A percentile compares a stretch with the other conserved stretches of the same genome.
Evolutionary conservation across 1,140 invertebrate species (phyloP).

Genomic region (Penaeus indicus): DNA sequence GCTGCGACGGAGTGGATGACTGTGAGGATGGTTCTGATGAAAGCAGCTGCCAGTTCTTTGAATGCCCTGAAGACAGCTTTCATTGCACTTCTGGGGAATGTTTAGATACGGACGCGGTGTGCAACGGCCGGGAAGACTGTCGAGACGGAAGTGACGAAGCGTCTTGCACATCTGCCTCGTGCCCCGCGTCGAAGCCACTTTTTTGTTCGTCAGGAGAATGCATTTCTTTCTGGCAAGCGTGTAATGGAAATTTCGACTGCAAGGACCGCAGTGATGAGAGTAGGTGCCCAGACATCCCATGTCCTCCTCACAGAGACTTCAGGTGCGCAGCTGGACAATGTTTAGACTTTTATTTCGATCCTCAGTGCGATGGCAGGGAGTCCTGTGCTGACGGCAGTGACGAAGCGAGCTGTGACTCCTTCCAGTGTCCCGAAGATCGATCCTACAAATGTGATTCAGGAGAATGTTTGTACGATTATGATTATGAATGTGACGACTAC

Average conservation of each 20-base stretch:
- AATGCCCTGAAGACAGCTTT: not conserved
- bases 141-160: not conserved
- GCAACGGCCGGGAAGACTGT: constrained; percentile 1
- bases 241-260: constrained; percentile 1
- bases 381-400: not conserved
- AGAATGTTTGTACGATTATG: not conserved
- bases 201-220: constrained; percentile 13
- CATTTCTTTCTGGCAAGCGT: not conserved
- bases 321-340: not conserved
- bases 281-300: not conserved
- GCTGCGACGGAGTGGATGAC: not conserved
- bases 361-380: too few relatives aligned
- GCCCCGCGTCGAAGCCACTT: not conserved
- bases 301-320: not conserved
- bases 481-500: not conserved
- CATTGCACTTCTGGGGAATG: not conserved
- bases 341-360: not conserved
- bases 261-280: not conserved
- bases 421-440: not conserved
- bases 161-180: not conserved
- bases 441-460: too few relatives aligned
- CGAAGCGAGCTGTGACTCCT: not conserved
- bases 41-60: not conserved
- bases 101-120: not conserved
- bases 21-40: constrained; percentile 15